Base-by-base conservation (phyloP, 2,888 invertebrate species). In the Galeruca laticollis region DNA sequence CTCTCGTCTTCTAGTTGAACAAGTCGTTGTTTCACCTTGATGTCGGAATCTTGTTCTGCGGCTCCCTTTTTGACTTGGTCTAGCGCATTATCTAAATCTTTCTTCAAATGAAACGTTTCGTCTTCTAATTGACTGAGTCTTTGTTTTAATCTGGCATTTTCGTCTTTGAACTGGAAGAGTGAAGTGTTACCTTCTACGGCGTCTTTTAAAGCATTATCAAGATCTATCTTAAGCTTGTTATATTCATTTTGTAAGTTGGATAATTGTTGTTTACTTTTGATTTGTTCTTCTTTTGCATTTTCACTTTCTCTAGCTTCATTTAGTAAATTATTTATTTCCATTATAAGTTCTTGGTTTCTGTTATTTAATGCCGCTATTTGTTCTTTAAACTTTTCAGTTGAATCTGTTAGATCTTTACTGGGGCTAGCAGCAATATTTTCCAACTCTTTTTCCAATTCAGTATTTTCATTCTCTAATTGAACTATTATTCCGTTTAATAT, bases 1-100 rank as follows among this genome's bases (percentile, higher is more conserved):
- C 76, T 76, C 10, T 74, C 75, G 59, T 75, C 76, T 49, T 81
- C 78, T 9, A 79, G 56, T 43, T 79, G 75, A 2, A 70, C 76
- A 15, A 78, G 63, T 68, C 74, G 74, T 52, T 77, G 77, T 56
- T 79, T 79, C 20, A 78, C 68, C 40, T 76, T 76, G 4, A 73
- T 73, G 51, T 75, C 74, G 40, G 76, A 75, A 26, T 73, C 76
- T 47, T 78, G 75, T 5, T 70, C 49, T 47, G 49, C 51, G 6
- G 52, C 68, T 8, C 62, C 69, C 2, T 62, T 69, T 66, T 71
- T 70, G 18, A 67, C 70, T 21, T 75, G 63, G n/a, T 75, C 71
- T 20, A 72, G 40, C 5, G 73, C 75, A 15, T 52, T 63, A n/a
- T 74, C 69, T 21, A 75, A 56, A 21, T 76, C 74, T 20, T 65